Conservation (phyloP, 1,140 invertebrate species). For the Drosophila parvula region DNA sequence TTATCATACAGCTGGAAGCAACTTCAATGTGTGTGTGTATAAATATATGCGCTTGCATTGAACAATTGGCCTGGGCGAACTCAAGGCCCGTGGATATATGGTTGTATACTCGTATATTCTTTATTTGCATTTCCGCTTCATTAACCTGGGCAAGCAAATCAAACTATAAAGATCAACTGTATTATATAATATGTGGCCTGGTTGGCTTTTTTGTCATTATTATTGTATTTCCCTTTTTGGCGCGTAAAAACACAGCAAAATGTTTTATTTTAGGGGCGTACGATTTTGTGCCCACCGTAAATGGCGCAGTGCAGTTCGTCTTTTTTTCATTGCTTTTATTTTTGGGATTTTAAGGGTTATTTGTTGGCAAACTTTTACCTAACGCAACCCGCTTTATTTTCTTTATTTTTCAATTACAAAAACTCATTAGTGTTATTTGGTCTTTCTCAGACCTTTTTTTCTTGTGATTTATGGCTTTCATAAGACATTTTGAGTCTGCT, state of each 20-base stretch:
- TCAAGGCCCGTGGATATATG: conserved; percentile 27
- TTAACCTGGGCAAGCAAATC: conserved; percentile 54
- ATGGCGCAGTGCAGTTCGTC: conserved; percentile 60
- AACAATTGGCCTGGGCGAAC: conserved; percentile 63
- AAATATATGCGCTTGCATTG: no score
- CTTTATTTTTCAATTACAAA: conserved; percentile 57
- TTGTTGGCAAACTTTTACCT: conserved; percentile 44
- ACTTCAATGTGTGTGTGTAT: no score
- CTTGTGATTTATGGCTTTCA: conserved; percentile 56
- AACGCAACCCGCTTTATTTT: conserved; percentile 24
- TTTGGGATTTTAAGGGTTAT: conserved; percentile 24
- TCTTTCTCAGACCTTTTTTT: conserved; percentile 38
- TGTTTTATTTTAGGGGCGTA: conserved; percentile 48
- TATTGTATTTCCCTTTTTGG: conserved; percentile 50
- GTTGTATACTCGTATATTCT: conserved; percentile 32
- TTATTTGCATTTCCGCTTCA: conserved; percentile 75
- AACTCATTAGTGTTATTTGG: conserved; percentile 66
- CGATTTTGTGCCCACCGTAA: conserved; percentile 31
- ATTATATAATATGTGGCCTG: conserved; percentile 25
- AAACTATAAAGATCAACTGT: conserved; percentile 31
- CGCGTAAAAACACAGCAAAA: conserved; percentile 51
- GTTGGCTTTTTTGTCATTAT: conserved; percentile 21
- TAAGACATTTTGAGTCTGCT: not conserved
- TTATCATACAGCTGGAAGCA: no score
- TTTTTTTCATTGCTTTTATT: conserved; percentile 43